Conservation (phyloP, 1,140 invertebrate species). For the Choristoneura fumiferana region DNA sequence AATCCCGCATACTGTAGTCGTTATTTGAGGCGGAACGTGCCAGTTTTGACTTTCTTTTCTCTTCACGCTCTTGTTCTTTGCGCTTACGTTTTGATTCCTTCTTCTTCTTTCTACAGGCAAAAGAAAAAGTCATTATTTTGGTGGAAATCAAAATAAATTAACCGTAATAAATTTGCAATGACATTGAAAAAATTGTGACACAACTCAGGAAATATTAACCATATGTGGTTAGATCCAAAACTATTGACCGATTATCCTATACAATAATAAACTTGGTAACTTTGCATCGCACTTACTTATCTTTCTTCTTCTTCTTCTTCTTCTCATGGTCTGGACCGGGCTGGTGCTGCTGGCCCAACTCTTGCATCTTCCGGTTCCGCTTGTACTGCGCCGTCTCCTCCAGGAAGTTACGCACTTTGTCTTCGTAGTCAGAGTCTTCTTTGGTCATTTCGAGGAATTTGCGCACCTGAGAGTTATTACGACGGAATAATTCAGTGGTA, state of each 20-base stretch:
- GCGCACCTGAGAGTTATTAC: conserved; percentile 81
- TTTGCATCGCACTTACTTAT: conserved; percentile 72
- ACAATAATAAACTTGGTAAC: too few species aligned
- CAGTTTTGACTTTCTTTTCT: conserved; percentile 70
- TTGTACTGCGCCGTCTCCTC: conserved; percentile 90
- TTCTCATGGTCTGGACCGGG: conserved; percentile 82
- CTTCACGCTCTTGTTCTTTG: conserved; percentile 79
- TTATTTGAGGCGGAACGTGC: conserved; percentile 53
- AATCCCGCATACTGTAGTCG: conserved; percentile 77
- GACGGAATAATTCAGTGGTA: too few species aligned
- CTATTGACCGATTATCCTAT: too few species aligned
- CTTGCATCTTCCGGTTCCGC: conserved; percentile 83
- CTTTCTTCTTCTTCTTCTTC: conserved; percentile 85
- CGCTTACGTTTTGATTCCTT: conserved; percentile 84
- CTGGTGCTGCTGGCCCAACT: conserved; percentile 76
- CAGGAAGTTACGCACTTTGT: conserved; percentile 89
- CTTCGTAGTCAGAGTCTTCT: conserved; percentile 90
- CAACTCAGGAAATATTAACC: too few species aligned
- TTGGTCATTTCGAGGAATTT: conserved; percentile 88
- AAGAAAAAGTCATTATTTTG: conserved; percentile 8
- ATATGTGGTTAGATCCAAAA: too few species aligned
- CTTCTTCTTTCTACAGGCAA: conserved; percentile 81
- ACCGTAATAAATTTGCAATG: too few species aligned
- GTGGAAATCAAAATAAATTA: too few species aligned
- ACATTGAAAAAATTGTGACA: too few species aligned